Percentiles rank a stretch among this genome's conserved stretches.
Evolutionary conservation across 2,888 invertebrate genomes (phyloP).

Genomic region (Odontomyia ornata): DNA sequence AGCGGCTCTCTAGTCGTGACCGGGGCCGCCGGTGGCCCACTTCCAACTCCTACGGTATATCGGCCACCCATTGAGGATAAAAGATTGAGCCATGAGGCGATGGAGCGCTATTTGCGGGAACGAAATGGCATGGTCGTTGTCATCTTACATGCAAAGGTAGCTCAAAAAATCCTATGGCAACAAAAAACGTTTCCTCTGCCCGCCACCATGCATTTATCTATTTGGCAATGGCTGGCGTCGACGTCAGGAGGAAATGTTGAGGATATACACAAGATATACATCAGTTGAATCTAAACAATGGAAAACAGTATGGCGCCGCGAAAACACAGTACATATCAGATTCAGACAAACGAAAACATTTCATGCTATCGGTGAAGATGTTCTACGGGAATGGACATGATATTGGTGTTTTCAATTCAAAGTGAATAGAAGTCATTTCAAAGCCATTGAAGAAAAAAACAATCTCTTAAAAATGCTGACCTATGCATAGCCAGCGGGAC

Average conservation of each 20-base stretch:
- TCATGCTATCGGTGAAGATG: conserved; percentile 99
- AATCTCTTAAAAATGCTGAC: conserved; percentile 98
- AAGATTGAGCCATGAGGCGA: conserved; percentile 68
- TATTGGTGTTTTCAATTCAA: conserved; percentile 98
- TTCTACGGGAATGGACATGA: conserved; percentile 98
- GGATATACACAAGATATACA: conserved; percentile 98
- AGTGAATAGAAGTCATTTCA: conserved; percentile 99
- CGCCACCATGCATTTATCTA: conserved; percentile 98
- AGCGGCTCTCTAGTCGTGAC: conserved; percentile 63
- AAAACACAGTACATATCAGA: conserved; percentile 99
- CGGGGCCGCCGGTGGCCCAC: conserved; percentile 52
- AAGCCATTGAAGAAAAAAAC: conserved; percentile 99
- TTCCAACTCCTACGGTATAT: conserved; percentile 55
- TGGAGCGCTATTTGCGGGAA: conserved; percentile 95
- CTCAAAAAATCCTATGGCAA: conserved; percentile 91
- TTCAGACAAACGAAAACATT: conserved; percentile 98
- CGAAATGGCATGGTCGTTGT: conserved; percentile 95
- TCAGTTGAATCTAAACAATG: conserved; percentile 94
- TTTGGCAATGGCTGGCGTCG: conserved; percentile 98
- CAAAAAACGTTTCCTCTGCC: conserved; percentile 99
- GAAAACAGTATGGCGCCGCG: conserved; percentile 99
- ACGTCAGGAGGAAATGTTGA: conserved; percentile 91
- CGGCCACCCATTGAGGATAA: conserved; percentile 74
- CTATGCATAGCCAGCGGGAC: conserved; percentile 99
- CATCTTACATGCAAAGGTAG: conserved; percentile 92